Evolutionary conservation across 2,113 vertebrate species (phyloP), one percentile per base, ranked within the genome.

Genomic region (Chaetops frenatus): DNA sequence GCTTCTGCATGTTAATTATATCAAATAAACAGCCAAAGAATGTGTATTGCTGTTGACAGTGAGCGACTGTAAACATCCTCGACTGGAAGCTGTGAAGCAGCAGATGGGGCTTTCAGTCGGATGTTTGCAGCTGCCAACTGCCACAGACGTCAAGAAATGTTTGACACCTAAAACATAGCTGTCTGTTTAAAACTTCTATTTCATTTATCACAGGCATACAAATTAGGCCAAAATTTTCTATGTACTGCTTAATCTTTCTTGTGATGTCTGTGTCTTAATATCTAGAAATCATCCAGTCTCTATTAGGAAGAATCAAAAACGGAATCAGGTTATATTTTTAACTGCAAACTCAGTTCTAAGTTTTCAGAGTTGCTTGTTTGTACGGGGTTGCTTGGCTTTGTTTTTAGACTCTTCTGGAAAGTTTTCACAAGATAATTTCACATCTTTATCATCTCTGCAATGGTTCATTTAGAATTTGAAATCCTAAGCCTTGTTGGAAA

Each of bases 11-110:
- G 96, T 97, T 96, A 90, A 80, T 72, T 74, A 79, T 71, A 36
- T 91, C 94, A 90, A 86, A 84, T 94, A 96, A 96, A 94, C 88
- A 93, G 79, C 92, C 92, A 85, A 95, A 87, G 97, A 97, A 95
- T 91, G 92, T 62, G 73, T 82, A 71, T 94, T 80, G 80, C 96
- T 98, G 96, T 92, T 98, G 98, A 98, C 98, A 98, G 98, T 97
- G 98, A 98, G 99, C 98, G 97, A 97, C 98, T 99, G 99, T 99
- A 99, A 99, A 99, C 99, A 99, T 99, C 99, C 99, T 99, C 99
- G 99, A 99, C 99, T 99, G 99, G 99, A 99, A 99, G 99, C 99
- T 99, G 98, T 98, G 98, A 98, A 98, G 97, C 98, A 97, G 57
- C 93, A 96, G 95, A 98, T 95, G 85, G 98, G 98, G 99, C 99